Percentiles rank a stretch among this genome's conserved stretches.
phyloP scores from a whole-genome alignment of 2,113 vertebrate genomes.

The Hemiprocne comata region DNA sequence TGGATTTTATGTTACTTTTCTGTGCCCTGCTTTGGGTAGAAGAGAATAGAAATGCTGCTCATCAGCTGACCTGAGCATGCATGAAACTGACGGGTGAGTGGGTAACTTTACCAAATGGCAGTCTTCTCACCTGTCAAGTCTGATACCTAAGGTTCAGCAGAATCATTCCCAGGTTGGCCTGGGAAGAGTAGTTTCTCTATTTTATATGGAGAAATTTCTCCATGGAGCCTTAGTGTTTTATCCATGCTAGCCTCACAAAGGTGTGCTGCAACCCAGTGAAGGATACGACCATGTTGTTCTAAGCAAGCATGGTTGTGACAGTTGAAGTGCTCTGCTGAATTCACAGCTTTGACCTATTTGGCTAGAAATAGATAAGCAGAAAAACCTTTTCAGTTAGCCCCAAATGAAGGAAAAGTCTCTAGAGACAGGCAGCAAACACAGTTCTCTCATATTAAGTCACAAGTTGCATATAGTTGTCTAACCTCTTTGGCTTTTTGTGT shows the following conservation, averaged over 20 bases:
- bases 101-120: not conserved
- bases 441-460: not conserved
- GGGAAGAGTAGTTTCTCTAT: not conserved
- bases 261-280: accelerated
- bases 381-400: not conserved
- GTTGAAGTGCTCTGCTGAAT: not conserved
- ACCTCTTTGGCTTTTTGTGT: not conserved
- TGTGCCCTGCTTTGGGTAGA: not conserved
- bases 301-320: accelerated
- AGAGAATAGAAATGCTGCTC: not conserved
- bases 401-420: not conserved
- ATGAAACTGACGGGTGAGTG: not conserved
- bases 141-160: not conserved
- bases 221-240: not conserved
- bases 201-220: not conserved
- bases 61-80: not conserved
- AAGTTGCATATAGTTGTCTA: conserved; percentile 13
- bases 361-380: not conserved
- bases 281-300: accelerated
- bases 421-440: not conserved
- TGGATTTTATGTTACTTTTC: not conserved
- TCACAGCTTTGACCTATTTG: not conserved
- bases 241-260: accelerated
- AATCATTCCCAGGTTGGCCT: not conserved
- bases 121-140: not conserved